phyloP scores from a whole-genome alignment of 1,140 invertebrate genomes.

The Sarcophaga peregrina region DNA sequence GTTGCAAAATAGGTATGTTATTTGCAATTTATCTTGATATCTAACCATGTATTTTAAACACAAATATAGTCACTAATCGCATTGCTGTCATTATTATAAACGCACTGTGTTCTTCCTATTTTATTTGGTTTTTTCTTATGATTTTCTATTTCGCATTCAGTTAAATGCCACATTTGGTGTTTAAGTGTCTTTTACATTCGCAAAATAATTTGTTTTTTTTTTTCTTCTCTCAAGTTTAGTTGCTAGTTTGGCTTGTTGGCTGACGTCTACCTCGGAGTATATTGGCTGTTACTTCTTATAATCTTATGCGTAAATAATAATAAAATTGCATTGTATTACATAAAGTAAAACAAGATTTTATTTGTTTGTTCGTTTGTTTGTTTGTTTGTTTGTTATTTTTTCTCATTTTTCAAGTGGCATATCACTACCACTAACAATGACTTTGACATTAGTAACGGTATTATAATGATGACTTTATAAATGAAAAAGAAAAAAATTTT shows the following conservation, averaged over 20 bases:
- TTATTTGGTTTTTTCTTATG: neutral
- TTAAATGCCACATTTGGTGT: slow-evolving; percentile 14
- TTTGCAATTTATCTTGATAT: slow-evolving; percentile 37
- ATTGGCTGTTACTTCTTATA: neutral
- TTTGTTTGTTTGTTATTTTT: neutral
- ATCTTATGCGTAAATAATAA: neutral
- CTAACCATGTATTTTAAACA: slow-evolving; percentile 32
- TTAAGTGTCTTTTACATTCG: slow-evolving; percentile 15
- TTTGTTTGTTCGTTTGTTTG: slow-evolving; percentile 14
- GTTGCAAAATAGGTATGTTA: neutral
- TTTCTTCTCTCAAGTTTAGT: neutral
- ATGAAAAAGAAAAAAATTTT: too few species aligned
- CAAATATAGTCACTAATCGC: slow-evolving; percentile 41
- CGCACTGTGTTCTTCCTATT: slow-evolving; percentile 9
- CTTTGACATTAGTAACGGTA: slow-evolving; percentile 39
- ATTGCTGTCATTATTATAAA: slow-evolving; percentile 39
- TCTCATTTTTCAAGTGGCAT: neutral
- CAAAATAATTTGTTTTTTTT: neutral
- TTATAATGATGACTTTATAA: too few species aligned
- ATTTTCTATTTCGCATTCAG: neutral
- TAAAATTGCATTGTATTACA: slow-evolving; percentile 39
- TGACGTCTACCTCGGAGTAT: neutral
- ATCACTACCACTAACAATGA: slow-evolving; percentile 29
- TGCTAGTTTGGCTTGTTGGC: too few species aligned
- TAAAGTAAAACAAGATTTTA: slow-evolving; percentile 34